These are phyloP conservation scores for Microtus montanus DNA, from an alignment of 2,113 vertebrate species.

Conservation along the genomic window DNA sequence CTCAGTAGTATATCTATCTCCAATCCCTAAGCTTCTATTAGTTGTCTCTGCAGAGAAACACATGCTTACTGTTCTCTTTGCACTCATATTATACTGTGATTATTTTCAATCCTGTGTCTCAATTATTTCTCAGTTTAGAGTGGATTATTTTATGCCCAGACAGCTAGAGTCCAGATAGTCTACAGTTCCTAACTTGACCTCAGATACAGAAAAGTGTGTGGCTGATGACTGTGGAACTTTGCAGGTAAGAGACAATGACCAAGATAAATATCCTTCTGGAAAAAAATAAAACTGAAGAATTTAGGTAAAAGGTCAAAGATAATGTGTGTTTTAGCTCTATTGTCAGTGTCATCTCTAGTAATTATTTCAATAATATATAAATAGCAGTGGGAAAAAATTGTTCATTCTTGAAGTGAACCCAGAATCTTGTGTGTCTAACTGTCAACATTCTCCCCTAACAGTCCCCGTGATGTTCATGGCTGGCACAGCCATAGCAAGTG, in stretches of 20 bases:
- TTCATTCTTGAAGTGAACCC: neutral
- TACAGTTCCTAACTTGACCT: neutral
- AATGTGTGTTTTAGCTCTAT: neutral
- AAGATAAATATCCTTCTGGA: neutral
- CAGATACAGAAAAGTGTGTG: neutral
- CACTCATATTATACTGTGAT: neutral
- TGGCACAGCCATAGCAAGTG: too few relatives aligned
- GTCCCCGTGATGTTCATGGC: too few relatives aligned
- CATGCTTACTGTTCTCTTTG: neutral
- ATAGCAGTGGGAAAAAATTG: too few relatives aligned
- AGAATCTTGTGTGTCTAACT: neutral
- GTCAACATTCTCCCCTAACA: neutral
- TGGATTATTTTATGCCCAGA: neutral
- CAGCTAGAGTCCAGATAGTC: neutral
- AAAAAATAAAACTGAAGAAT: neutral
- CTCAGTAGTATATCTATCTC: accelerated
- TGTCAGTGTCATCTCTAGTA: neutral
- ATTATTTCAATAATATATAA: neutral
- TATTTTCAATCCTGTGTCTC: neutral
- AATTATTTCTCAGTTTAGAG: neutral
- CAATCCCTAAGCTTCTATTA: neutral
- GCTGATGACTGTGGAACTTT: neutral
- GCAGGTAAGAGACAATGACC: neutral
- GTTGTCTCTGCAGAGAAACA: too few relatives aligned
- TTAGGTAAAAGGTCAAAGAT: neutral